Evolutionary conservation across 2,797 vertebrate species (phyloP).

Genomic region (Notoglanidium macrostoma): DNA sequence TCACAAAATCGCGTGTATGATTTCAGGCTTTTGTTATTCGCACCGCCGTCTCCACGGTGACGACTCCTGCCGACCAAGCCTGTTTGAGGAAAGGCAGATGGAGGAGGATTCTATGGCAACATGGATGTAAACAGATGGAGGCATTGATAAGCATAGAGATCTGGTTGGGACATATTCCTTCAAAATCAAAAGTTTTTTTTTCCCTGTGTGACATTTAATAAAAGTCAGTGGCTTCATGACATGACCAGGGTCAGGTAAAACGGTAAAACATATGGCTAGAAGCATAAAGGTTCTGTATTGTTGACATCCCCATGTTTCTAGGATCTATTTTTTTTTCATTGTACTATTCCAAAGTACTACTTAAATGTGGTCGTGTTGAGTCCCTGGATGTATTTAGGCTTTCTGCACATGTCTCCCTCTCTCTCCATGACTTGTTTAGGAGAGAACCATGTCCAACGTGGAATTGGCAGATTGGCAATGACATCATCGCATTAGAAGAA

Average conservation of each 20-base stretch:
- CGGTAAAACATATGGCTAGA: not conserved
- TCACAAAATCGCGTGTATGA: conserved; percentile 49
- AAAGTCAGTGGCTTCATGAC: conserved; percentile 38
- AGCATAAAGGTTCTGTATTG: not conserved
- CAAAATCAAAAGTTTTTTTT: conserved; percentile 38
- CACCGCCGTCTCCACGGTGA: conserved; percentile 50
- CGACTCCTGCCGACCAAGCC: conserved; percentile 39
- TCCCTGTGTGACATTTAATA: conserved; percentile 16
- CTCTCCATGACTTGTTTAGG: not conserved
- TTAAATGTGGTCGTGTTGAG: not conserved
- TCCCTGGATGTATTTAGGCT: not conserved
- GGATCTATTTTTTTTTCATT: not conserved
- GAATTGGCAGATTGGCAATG: not conserved
- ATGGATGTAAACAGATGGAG: conserved; percentile 48
- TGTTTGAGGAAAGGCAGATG: conserved; percentile 49
- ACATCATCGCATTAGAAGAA: not conserved
- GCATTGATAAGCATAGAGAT: conserved; percentile 54
- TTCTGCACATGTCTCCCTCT: not conserved
- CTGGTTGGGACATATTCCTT: conserved; percentile 46
- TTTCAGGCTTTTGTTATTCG: conserved; percentile 57
- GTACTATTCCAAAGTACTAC: not conserved
- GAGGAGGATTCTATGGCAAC: conserved; percentile 60
- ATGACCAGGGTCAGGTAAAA: conserved; percentile 5
- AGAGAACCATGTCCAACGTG: not conserved
- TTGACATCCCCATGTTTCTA: not conserved